Evolutionary conservation across 2,797 vertebrate genomes (phyloP).

Genomic region (Mormyrus hasselquistii): DNA sequence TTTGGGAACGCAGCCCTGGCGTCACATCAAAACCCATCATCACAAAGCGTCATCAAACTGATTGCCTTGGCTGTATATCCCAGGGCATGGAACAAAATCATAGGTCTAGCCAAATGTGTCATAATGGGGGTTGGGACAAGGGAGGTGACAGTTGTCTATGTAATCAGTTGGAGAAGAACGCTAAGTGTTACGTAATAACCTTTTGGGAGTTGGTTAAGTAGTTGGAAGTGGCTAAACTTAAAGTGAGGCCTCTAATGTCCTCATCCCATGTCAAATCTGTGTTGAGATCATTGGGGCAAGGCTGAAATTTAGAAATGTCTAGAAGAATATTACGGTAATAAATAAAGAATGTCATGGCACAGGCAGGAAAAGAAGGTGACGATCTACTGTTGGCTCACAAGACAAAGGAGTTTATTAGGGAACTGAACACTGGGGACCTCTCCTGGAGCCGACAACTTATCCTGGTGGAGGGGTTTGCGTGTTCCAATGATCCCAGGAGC

Average conservation of each 20-base stretch:
- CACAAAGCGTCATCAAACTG: not conserved
- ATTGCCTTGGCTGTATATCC: not conserved
- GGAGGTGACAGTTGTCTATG: not conserved
- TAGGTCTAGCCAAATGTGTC: not conserved
- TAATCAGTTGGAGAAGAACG: not conserved
- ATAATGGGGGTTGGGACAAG: not conserved
- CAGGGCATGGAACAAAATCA: not conserved
- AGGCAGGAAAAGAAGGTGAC: not conserved
- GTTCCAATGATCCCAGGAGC: too few relatives aligned
- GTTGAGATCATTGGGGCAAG: not conserved
- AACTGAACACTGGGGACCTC: not conserved
- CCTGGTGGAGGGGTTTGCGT: too few relatives aligned
- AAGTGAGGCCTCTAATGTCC: not conserved
- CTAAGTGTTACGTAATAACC: not conserved
- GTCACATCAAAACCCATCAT: not conserved
- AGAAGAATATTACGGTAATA: not conserved
- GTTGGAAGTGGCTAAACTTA: not conserved
- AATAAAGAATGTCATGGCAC: not conserved
- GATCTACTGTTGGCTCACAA: not conserved
- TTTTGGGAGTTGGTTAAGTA: not conserved
- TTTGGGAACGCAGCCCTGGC: conserved; percentile 16
- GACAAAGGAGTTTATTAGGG: not conserved
- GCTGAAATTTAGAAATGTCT: not conserved
- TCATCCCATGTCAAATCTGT: not conserved
- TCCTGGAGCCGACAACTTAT: too few relatives aligned